Base-by-base conservation (phyloP, 92 coral and sea anemone genomes). In the Zoanthus gigantus region DNA sequence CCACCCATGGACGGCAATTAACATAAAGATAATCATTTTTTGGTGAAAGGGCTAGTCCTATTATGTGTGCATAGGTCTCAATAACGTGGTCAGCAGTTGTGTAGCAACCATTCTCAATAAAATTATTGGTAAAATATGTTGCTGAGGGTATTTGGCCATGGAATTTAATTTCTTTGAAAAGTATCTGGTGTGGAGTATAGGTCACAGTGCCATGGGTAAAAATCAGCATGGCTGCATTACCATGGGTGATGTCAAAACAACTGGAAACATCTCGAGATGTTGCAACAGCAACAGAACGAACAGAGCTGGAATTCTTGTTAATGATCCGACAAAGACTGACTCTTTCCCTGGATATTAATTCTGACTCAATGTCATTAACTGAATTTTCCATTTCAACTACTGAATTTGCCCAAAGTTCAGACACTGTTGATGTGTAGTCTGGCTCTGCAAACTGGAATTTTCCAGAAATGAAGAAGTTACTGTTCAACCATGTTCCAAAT, bases 401-500 rank as follows among this genome's bases (percentile, higher is more conserved):
- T 54, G 87, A 92, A 68, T 93, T 95, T 28, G 95, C 93, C 96
- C 96, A 93, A 31, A 95, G 67, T 74, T 95, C 98, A 23, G 98
- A 93, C 5, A 93, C 83, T 5, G 98, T 93, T 0, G 95, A 92
- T 42, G 77, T 83, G 5, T 46, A 90, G 44, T 81, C 92, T 9
- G 93, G 92, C n/a, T 84, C 92, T 69, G 88, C 80, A 78, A 93
- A 93, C 83, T 91, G 96, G 72, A 95, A 93, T 13, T 87, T 86
- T 2, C 98, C 98, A 9, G 93, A 93, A 34, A 95, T 88, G 73
- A 85, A 95, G 78, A 83, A 87, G 18, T 90, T 87, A 75, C 85
- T 91, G 67, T 91, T 89, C 46, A 95, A 77, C 98, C 98, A 95
- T 0, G 98, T 92, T 58, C 98, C 98, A 82, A 93, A 95, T 69